Evolutionary conservation across 2,113 vertebrate genomes (phyloP).

Genomic region (Silurus glanis): DNA sequence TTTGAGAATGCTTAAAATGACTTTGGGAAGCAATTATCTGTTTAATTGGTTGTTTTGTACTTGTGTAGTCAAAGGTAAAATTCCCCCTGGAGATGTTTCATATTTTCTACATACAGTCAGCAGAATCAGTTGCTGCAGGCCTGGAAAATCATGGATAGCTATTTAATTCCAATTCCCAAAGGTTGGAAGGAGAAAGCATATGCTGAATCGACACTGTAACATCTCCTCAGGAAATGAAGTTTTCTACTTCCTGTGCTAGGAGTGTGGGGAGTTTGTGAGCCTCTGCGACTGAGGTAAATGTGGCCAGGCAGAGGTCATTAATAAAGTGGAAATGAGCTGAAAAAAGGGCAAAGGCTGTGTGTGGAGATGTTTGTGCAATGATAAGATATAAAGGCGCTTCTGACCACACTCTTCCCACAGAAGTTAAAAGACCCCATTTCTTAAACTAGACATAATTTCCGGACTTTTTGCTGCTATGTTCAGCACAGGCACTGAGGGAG

Average conservation of each 20-base stretch:
- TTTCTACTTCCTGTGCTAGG: slow-evolving; percentile 51
- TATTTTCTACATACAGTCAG: neutral
- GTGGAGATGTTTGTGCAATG: slow-evolving; percentile 25
- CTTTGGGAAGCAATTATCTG: neutral
- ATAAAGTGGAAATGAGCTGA: slow-evolving; percentile 50
- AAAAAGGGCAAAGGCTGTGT: slow-evolving; percentile 17
- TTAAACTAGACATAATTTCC: neutral
- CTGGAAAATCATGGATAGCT: neutral
- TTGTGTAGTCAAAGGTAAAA: neutral
- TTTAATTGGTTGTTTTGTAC: neutral
- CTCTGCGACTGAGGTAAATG: slow-evolving; percentile 12
- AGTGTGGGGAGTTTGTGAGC: slow-evolving; percentile 10
- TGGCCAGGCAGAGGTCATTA: slow-evolving; percentile 21
- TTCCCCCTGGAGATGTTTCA: neutral
- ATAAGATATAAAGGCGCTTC: slow-evolving; percentile 6
- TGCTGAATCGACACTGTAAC: slow-evolving; percentile 58
- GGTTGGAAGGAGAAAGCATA: slow-evolving; percentile 29
- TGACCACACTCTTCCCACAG: slow-evolving; percentile 5
- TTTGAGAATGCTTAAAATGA: neutral
- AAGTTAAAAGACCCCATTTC: neutral
- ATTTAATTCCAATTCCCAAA: slow-evolving; percentile 14
- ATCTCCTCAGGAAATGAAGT: slow-evolving; percentile 55
- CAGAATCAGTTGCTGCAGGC: neutral
- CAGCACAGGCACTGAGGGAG: neutral
- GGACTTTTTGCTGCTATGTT: neutral